Base-by-base conservation (phyloP, 2,113 vertebrate genomes). In the Pachyramphus minor region DNA sequence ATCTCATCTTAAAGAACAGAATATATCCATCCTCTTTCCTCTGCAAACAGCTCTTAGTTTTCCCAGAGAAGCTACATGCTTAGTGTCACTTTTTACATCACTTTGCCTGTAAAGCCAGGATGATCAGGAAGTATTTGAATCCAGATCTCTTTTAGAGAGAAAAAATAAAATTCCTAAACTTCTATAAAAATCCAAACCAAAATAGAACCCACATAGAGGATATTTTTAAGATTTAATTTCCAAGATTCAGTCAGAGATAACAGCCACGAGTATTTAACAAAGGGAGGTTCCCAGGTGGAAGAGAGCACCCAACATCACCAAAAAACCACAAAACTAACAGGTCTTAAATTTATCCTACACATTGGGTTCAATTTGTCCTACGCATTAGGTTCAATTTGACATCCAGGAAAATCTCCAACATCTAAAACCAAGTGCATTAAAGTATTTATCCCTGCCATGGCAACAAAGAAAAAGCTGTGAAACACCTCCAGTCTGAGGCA, bases 401-500 rank as follows among this genome's bases (percentile, higher is more conserved):
- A 94, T 49, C 73, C 79, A 72, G 44, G 79, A 67, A 89, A 85
- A 95, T 11, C 69, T 94, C 66, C 78, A 94, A 45, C 64, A 81
- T 6, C 52, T 44, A 30, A 84, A 82, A 3, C 55, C 63, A 47
- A 93, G 52, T 21, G 50, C 75, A 84, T 50, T 75, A 5, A 90
- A 53, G 80, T 50, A 69, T 94, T 95, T 93, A 74, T 82, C 74
- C 45, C 62, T 96, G 78, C 88, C 74, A 93, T 83, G 60, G 91
- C 76, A 97, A 81, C 91, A 27, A 33, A 77, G 60, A 60, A 58
- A 78, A 92, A 94, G 90, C 92, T 89, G 88, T 95, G 90, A 92
- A 93, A 97, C 93, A 96, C 90, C 90, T 94, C 84, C 96, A 92
- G 93, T 92, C 92, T 90, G 94, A 88, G 86, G 85, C 68, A 92